Evolutionary conservation across 2,797 vertebrate genomes (phyloP), one percentile per base, ranked within the genome.

Genomic region (Neosilurus mollespiculum): DNA sequence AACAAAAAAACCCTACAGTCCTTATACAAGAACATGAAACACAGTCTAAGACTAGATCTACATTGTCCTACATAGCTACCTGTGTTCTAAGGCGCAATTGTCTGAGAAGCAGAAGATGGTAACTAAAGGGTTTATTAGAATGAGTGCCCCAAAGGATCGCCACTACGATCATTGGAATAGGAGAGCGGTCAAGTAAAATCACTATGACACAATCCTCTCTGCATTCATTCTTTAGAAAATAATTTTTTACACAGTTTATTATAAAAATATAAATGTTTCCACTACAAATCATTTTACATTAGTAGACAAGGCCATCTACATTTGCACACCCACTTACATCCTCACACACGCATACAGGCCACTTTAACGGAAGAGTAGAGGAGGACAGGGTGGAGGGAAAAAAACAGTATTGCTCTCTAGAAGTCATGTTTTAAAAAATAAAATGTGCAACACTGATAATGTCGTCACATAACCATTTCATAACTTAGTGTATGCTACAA

Each of bases 241-340:
- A 99, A 97, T 43, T 43, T 98, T 99, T 97, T 95, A 95, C 95
- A 97, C 96, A 96, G 96, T 99, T 99, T 99, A 99, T 99, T 99
- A 99, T 98, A 99, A 99, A 99, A 99, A 99, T 99, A 99, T 98
- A 99, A 98, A 98, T 97, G 97, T 97, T 98, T 97, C 96, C 97
- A 99, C 97, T 99, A 99, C 97, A 99, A 99, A 99, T 98, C 95
- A 97, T 96, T 98, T 97, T 97, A 98, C 97, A 98, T 99, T 98
- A 99, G 97, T 98, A 96, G 96, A 94, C 93, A 95, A 97, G 96
- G 96, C 96, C 95, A 97, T 98, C 97, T 97, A 98, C 95, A 96
- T 96, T 97, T 97, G 94, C 92, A 94, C 88, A 92, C 78, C 71
- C 80, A 77, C 83, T 22, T 61, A 56, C 81, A 83, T 79, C 81